These are phyloP conservation scores for Molossus alvarezi DNA, from an alignment of 2,797 vertebrate species.

Conservation along the genomic window DNA sequence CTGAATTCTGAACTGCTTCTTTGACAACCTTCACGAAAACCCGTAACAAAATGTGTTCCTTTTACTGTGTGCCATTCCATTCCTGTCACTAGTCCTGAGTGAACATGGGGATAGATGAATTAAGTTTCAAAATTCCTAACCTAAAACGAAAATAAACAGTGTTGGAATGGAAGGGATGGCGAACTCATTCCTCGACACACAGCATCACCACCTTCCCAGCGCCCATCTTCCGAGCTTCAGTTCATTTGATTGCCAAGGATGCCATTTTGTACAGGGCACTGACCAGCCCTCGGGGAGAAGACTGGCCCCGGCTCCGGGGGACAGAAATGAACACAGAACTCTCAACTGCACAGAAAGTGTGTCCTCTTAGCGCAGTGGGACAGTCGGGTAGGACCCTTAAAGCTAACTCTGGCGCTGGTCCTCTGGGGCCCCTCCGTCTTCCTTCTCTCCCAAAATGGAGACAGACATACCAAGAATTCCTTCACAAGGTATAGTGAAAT, in stretches of 20 bases:
- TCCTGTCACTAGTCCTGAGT: slow-evolving; percentile 62
- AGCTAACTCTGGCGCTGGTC: slow-evolving; percentile 27
- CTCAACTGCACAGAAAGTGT: not conserved
- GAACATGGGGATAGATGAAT: slow-evolving; percentile 57
- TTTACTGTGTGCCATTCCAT: not conserved
- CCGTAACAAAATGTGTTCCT: not conserved
- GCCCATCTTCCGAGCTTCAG: not conserved
- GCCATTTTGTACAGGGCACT: not conserved
- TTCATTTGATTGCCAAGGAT: not conserved
- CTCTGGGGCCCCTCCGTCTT: slow-evolving; percentile 2
- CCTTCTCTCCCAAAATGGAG: slow-evolving; percentile 54
- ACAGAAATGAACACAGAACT: slow-evolving; percentile 27
- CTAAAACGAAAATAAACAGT: slow-evolving; percentile 78
- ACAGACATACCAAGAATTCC: slow-evolving; percentile 43
- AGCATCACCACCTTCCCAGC: slow-evolving; percentile 25
- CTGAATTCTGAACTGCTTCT: slow-evolving; percentile 33
- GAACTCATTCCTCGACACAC: slow-evolving; percentile 31
- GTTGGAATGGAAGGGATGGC: slow-evolving; percentile 75
- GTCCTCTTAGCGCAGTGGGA: not conserved
- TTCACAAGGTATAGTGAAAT: slow-evolving; percentile 43
- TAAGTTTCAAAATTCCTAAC: slow-evolving; percentile 78
- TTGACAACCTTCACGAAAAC: not conserved
- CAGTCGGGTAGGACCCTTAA: not conserved
- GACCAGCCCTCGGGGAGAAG: not conserved
- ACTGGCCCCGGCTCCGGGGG: not conserved